Evolutionary conservation across 2,113 vertebrate species (phyloP), one percentile per base, ranked within the genome.

Genomic region (Anthoscopus minutus): DNA sequence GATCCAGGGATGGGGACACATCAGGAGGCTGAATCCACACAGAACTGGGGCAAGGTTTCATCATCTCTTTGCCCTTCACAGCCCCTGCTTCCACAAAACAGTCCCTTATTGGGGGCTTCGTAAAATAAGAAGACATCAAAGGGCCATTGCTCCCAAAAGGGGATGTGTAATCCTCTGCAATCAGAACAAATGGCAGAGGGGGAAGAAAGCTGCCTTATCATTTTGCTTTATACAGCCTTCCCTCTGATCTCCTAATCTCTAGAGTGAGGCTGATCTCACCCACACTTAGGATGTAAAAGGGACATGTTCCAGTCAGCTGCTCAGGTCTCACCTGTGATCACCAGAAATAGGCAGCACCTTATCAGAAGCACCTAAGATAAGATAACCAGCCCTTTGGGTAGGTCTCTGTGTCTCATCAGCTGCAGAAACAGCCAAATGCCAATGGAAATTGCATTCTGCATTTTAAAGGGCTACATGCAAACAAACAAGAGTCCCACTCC

Each of bases 211-310:
- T 0, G 1, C 73, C 48, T 88, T 90, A 79, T 58, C 15, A 1
- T 84, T 95, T 94, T 47, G 37, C 69, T 96, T n/a, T 77, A 86
- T 66, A 58, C 40, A 88, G 79, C 58, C 64, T 79, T 92, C 44
- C 51, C 51, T 86, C 86, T 92, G 61, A 86, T 92, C 86, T 89
- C 61, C 77, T 93, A 45, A 92, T 89, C 84, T 69, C 61, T 51
- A 28, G 33, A 94, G 50, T 44, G 64, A 51, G 80, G 48, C 69
- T 93, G 94, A 86, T 93, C 83, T 93, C 88, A 90, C 76, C 56
- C 56, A 54, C 8, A 5, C 47, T 88, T 86, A 84, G 15, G 58
- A 86, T 60, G 72, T 70, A 88, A 74, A 92, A 94, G 51, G 64
- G 72, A 70, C 33, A 16, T 21, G 76, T 78, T 93, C 60, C 69